Evolutionary conservation across 2,113 vertebrate genomes (phyloP).

Genomic region (Rhombomys opimus): DNA sequence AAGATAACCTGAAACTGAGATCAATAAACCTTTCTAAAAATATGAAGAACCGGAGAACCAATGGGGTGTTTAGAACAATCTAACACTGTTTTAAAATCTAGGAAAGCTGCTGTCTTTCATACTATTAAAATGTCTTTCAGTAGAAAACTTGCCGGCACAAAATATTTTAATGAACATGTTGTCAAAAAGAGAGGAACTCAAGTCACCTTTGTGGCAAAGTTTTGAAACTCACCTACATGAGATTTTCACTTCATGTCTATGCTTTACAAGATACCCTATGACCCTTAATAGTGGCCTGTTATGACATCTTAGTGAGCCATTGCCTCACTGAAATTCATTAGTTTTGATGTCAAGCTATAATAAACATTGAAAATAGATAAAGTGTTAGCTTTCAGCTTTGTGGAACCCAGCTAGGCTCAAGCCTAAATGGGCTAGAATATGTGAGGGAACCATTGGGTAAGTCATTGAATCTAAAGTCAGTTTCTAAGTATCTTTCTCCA

Average conservation of each 20-base stretch:
- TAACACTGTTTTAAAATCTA: conserved; percentile 53
- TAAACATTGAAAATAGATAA: conserved; percentile 18
- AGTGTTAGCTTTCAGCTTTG: neutral
- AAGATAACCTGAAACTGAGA: conserved; percentile 39
- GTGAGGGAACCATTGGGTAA: neutral
- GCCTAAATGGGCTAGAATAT: neutral
- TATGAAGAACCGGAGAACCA: conserved; percentile 37
- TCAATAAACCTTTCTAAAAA: conserved; percentile 55
- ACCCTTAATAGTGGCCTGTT: neutral
- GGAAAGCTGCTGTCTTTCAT: conserved; percentile 59
- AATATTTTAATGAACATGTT: conserved; percentile 38
- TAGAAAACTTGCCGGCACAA: conserved; percentile 27
- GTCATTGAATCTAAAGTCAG: conserved; percentile 36
- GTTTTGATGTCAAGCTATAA: conserved; percentile 35
- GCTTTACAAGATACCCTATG: neutral
- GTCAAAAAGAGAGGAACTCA: conserved; percentile 12
- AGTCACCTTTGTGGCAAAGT: conserved; percentile 8
- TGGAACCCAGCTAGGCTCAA: neutral
- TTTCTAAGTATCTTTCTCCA: neutral
- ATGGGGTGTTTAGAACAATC: neutral
- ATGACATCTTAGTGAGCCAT: neutral
- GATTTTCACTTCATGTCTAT: conserved; percentile 26
- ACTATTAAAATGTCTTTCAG: conserved; percentile 39
- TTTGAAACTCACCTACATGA: neutral
- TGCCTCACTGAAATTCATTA: neutral